Conservation (phyloP, 2,113 vertebrate species). For the Petrocephalus zakoni region DNA sequence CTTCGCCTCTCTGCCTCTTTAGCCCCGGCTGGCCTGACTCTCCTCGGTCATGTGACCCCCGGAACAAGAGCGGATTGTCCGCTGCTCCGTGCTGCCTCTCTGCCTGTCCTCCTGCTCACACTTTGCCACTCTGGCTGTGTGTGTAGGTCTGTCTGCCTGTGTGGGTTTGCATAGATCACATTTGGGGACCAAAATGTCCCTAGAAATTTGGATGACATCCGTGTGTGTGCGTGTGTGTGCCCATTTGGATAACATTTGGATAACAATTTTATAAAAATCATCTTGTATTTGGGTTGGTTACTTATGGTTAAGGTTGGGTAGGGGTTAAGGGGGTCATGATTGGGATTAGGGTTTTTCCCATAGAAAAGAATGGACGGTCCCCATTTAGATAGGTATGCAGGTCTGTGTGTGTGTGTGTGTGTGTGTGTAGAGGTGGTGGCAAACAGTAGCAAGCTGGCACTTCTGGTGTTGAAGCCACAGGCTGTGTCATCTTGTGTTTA, state of each 20-base stretch:
- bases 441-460: neutral
- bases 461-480: neutral
- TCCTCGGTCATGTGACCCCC: slow-evolving; percentile 67
- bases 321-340: no score
- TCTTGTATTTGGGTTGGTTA: no score
- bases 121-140: neutral
- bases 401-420: neutral
- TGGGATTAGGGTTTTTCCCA: no score
- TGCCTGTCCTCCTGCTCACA: neutral
- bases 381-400: no score
- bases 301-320: no score
- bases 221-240: neutral
- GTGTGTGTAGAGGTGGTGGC: neutral
- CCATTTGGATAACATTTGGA: no score
- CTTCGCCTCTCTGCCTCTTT: slow-evolving; percentile 60
- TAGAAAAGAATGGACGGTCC: no score
- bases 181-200: no score
- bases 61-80: slow-evolving; percentile 88
- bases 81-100: slow-evolving; percentile 44
- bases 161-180: neutral
- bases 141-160: neutral
- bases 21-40: slow-evolving; percentile 77
- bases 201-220: no score
- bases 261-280: no score
- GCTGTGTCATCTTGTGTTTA: neutral